These are phyloP conservation scores for Tineola bisselliella DNA, from an alignment of 2,888 invertebrate genomes.

Conservation along the genomic window DNA sequence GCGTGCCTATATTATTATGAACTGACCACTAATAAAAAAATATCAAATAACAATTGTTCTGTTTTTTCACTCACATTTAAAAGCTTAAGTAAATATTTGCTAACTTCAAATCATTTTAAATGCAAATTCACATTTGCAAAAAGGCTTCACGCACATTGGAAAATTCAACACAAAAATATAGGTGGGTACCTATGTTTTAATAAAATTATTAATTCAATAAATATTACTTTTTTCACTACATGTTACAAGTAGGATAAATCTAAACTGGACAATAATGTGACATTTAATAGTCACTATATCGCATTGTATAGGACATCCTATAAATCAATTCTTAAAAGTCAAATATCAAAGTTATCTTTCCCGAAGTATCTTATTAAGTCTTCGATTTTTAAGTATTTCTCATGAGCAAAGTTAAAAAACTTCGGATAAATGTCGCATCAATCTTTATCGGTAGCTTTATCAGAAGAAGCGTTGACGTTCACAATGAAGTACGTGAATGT, in stretches of 20 bases:
- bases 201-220: not conserved
- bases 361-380: conserved; percentile 28
- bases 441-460: conserved; percentile 32
- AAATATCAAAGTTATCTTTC: conserved; percentile 22
- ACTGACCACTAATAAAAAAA: conserved; percentile 38
- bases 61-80: not conserved
- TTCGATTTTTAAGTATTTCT: conserved; percentile 19
- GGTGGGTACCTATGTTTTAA: not conserved
- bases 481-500: conserved; percentile 6
- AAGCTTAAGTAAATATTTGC: not conserved
- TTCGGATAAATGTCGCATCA: conserved; percentile 29
- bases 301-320: not conserved
- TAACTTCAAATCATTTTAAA: not conserved
- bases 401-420: conserved; percentile 28
- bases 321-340: conserved; percentile 13
- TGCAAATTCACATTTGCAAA: not conserved
- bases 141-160: too few relatives aligned
- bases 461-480: conserved; percentile 17
- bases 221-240: not conserved
- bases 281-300: not conserved
- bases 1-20: conserved; percentile 53
- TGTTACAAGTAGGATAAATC: not conserved
- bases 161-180: not conserved
- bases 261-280: conserved; percentile 5
- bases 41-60: not conserved